These are phyloP conservation scores for Bergia puertoricense DNA, from an alignment of 92 coral and sea anemone genomes.

Conservation along the genomic window DNA sequence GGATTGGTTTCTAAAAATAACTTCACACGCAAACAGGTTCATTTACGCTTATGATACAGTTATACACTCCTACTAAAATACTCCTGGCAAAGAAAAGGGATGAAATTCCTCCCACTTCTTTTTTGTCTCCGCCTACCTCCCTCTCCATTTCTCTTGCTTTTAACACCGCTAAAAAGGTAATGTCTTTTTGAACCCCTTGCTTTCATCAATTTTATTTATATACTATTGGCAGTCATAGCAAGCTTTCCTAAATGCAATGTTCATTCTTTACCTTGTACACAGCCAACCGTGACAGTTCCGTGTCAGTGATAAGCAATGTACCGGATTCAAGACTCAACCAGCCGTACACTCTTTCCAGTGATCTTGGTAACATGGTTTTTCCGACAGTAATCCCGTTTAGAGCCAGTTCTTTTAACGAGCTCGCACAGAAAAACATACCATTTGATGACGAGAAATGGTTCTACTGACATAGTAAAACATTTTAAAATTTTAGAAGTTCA, in stretches of 20 bases:
- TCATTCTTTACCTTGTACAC: neutral
- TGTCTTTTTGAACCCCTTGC: too few species aligned
- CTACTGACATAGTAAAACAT: neutral
- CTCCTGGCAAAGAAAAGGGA: too few species aligned
- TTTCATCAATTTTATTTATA: neutral
- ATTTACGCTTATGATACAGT: too few species aligned
- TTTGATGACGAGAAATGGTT: slow-evolving; percentile 29
- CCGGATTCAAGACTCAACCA: slow-evolving; percentile 28
- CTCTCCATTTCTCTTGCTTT: too few species aligned
- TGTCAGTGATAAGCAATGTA: neutral
- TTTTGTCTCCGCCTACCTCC: too few species aligned
- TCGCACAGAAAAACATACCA: neutral
- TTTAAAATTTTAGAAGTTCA: neutral
- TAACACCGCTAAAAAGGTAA: too few species aligned
- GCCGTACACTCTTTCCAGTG: slow-evolving; percentile 48
- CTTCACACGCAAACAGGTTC: too few species aligned
- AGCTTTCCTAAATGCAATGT: neutral
- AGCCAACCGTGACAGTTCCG: neutral
- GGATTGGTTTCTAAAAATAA: too few species aligned
- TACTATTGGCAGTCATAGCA: neutral
- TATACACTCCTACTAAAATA: too few species aligned
- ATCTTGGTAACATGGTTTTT: slow-evolving; percentile 56
- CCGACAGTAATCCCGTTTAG: slow-evolving; percentile 67
- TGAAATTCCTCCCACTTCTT: too few species aligned
- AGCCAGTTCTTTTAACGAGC: slow-evolving; percentile 24